Conservation (phyloP, 2,888 invertebrate genomes). For the Aplocera efformata region DNA sequence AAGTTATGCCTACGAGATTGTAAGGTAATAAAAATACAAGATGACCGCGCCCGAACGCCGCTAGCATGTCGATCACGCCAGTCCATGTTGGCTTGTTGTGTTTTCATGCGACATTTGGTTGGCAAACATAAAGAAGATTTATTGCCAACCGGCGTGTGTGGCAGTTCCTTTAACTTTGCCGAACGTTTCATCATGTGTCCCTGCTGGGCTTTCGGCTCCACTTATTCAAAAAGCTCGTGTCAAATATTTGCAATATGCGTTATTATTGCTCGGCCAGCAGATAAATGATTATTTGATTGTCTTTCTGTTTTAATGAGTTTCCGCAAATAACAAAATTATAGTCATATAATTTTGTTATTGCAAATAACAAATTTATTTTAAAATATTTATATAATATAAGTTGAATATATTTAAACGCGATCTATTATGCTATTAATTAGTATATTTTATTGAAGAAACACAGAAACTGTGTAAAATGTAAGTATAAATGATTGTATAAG, state of each 20-base stretch:
- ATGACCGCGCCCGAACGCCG: conserved; percentile 54
- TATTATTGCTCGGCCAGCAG: too few species aligned
- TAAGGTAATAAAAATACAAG: conserved; percentile 61
- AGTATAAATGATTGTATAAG: conserved; percentile 6
- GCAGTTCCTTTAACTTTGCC: conserved; percentile 43
- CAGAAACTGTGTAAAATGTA: too few species aligned
- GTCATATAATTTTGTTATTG: too few species aligned
- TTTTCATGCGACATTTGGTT: conserved; percentile 66
- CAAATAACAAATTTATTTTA: too few species aligned
- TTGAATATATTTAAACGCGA: too few species aligned
- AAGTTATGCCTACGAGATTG: conserved; percentile 56
- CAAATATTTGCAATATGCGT: neutral
- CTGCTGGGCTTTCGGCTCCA: conserved; percentile 14
- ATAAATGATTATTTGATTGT: too few species aligned
- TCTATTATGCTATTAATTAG: too few species aligned
- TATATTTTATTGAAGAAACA: too few species aligned
- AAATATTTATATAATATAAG: too few species aligned
- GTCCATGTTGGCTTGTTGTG: conserved; percentile 56
- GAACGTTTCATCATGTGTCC: conserved; percentile 39
- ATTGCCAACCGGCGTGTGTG: conserved; percentile 65
- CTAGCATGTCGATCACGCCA: conserved; percentile 54
- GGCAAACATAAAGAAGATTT: conserved; percentile 70
- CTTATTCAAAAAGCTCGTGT: conserved; percentile 11
- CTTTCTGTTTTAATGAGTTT: too few species aligned
- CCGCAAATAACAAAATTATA: too few species aligned